phyloP scores from a whole-genome alignment of 2,113 vertebrate genomes.

The Noturus placidus region DNA sequence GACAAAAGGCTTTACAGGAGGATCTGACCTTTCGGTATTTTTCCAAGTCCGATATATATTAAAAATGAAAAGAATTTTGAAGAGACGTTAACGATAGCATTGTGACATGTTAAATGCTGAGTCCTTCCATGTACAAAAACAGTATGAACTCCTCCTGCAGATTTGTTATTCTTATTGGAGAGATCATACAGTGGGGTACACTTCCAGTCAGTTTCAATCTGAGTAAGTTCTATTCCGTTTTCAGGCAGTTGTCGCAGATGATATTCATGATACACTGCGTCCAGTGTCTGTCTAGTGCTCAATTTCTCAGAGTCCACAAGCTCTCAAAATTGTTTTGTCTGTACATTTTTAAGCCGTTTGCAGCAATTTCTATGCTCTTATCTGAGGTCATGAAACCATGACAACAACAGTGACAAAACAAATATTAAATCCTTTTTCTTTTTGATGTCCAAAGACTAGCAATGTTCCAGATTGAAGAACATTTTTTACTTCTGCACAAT shows the following conservation, averaged over 20 bases:
- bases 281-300: not conserved
- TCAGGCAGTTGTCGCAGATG: constrained; percentile 9
- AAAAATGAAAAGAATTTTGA: constrained; percentile 23
- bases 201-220: constrained; percentile 11
- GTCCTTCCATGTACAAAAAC: not conserved
- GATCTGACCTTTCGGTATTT: constrained; percentile 1
- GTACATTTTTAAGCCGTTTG: constrained; percentile 25
- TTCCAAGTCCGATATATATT: constrained; percentile 14
- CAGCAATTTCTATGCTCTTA: not conserved
- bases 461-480: constrained; percentile 22
- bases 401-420: constrained; percentile 21
- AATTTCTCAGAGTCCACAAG: not conserved
- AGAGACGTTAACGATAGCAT: not conserved
- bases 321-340: not conserved
- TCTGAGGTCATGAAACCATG: constrained; percentile 8
- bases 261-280: not conserved
- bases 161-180: constrained; percentile 7
- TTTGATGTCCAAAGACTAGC: constrained; percentile 23
- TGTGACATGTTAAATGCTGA: constrained; percentile 16
- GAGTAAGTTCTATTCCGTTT: not conserved
- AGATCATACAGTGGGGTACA: not conserved
- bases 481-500: constrained; percentile 11
- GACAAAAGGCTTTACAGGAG: not conserved
- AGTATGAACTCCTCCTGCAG: constrained; percentile 12
- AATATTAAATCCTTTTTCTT: constrained; percentile 9